phyloP scores from a whole-genome alignment of 2,888 invertebrate genomes.

The Andrena bucephala region DNA sequence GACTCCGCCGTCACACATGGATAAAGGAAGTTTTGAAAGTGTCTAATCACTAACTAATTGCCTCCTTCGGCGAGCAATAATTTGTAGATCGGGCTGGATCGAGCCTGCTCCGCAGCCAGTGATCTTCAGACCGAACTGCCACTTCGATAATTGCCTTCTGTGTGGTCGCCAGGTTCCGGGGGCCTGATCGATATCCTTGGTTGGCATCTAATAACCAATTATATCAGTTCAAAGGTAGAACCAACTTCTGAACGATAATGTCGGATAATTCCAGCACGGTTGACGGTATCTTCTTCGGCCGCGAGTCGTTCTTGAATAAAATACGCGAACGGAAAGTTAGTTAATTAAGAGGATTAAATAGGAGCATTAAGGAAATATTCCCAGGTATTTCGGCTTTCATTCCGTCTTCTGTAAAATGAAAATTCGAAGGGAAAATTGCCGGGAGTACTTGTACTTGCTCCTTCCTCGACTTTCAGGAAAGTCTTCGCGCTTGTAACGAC shows the following conservation, averaged over 20 bases:
- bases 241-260: constrained; percentile 29
- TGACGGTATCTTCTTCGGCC: not conserved
- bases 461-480: constrained; percentile 1
- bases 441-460: not conserved
- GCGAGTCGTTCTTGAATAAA: constrained; percentile 4
- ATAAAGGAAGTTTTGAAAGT: not conserved
- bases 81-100: not conserved
- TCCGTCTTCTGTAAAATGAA: constrained; percentile 1
- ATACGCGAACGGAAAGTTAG: constrained; percentile 12
- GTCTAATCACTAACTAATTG: not conserved
- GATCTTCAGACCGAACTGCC: constrained; percentile 62
- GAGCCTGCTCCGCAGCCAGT: constrained; percentile 23
- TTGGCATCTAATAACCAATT: constrained; percentile 66
- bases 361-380: constrained; percentile 19
- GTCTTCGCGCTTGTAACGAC: not conserved
- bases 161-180: constrained; percentile 31
- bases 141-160: constrained; percentile 60
- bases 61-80: constrained; percentile 27
- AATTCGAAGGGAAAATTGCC: not conserved
- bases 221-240: constrained; percentile 42
- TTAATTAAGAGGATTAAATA: constrained; percentile 44
- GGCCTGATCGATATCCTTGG: constrained; percentile 50
- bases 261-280: constrained; percentile 25
- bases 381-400: constrained; percentile 3
- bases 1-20: too few species aligned